Evolutionary conservation across 2,797 vertebrate species (phyloP).

Genomic region (Sphaeramia orbicularis): DNA sequence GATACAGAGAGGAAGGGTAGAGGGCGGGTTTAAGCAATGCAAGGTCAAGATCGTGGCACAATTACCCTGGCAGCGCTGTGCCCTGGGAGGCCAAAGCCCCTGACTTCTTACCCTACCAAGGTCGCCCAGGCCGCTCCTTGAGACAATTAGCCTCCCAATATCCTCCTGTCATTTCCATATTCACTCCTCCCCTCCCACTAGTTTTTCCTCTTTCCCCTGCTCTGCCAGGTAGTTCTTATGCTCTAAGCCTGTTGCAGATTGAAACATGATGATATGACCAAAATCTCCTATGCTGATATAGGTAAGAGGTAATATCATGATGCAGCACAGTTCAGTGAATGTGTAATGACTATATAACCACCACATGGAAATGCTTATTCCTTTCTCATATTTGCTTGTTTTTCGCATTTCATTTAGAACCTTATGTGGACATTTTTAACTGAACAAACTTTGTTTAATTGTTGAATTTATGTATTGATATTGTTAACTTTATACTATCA

Average conservation of each 20-base stretch:
- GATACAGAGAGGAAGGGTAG: constrained; percentile 50
- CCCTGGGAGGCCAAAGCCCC: constrained; percentile 68
- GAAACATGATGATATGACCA: no score
- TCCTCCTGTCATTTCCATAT: constrained; percentile 62
- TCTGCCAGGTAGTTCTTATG: constrained; percentile 24
- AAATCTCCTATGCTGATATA: no score
- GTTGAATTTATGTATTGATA: no score
- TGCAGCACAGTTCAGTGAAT: neutral
- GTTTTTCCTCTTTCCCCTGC: neutral
- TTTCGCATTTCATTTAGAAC: no score
- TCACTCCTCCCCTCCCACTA: constrained; percentile 37
- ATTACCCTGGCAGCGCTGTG: constrained; percentile 66
- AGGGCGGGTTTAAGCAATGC: constrained; percentile 72
- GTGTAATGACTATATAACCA: neutral
- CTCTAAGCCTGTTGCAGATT: constrained; percentile 8
- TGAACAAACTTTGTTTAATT: no score
- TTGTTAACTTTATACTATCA: no score
- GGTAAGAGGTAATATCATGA: no score
- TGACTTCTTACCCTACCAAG: constrained; percentile 74
- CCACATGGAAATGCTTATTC: no score
- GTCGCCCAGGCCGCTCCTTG: constrained; percentile 59
- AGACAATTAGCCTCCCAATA: constrained; percentile 73
- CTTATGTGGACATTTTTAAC: no score
- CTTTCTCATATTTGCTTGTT: no score
- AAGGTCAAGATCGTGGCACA: constrained; percentile 81